Percentiles rank a stretch among this genome's conserved stretches.
Evolutionary conservation across 2,113 vertebrate genomes (phyloP).

Genomic region (Speoplatyrhinus poulsoni): DNA sequence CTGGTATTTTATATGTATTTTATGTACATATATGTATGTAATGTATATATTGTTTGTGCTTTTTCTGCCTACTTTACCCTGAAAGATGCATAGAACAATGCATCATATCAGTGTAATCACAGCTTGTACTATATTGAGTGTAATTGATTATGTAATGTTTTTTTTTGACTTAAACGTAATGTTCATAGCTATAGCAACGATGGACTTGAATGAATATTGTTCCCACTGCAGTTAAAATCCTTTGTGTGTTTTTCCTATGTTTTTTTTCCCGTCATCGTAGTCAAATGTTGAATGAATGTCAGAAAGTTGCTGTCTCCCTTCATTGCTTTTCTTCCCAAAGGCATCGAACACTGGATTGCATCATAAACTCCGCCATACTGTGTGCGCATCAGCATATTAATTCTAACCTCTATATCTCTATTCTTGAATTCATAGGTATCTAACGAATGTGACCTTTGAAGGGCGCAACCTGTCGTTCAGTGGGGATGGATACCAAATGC

Average conservation of each 20-base stretch:
- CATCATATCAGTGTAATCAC: too few relatives aligned
- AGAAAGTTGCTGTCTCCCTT: too few relatives aligned
- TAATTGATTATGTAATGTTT: too few relatives aligned
- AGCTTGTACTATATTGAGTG: too few relatives aligned
- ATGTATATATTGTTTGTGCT: too few relatives aligned
- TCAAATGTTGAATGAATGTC: too few relatives aligned
- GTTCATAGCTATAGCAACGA: background rate
- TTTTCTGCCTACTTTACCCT: too few relatives aligned
- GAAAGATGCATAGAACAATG: too few relatives aligned
- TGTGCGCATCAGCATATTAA: background rate
- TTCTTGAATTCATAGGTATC: slow-evolving; percentile 82
- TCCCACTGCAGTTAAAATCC: background rate
- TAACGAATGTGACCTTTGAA: slow-evolving; percentile 99
- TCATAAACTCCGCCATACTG: background rate
- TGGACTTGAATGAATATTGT: background rate
- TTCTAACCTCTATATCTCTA: slow-evolving; percentile 4
- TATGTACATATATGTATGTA: too few relatives aligned
- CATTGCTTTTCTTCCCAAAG: too few relatives aligned
- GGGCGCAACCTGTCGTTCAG: slow-evolving; percentile 98
- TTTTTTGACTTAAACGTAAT: background rate
- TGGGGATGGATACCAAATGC: slow-evolving; percentile 98
- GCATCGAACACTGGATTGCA: background rate
- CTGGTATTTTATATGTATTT: too few relatives aligned
- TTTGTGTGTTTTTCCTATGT: background rate
- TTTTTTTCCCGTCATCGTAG: background rate